phyloP scores from a whole-genome alignment of 2,113 vertebrate species.

The Nothocercus julius region DNA sequence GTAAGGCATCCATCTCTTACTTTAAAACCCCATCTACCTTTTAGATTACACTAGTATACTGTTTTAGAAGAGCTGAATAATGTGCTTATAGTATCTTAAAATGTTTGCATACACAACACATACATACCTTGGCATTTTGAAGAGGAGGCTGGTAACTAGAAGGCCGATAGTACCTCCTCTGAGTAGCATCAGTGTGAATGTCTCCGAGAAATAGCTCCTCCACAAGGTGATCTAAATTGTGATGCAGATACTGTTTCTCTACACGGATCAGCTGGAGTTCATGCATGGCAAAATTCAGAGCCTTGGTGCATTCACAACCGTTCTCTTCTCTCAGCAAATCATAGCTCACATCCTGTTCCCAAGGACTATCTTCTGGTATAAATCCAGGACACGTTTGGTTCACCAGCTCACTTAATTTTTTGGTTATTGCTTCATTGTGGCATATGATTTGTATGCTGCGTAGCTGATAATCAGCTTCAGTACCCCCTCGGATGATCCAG shows the following conservation, averaged over 20 bases:
- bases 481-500: conserved; percentile 96
- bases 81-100: neutral
- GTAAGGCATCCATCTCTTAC: neutral
- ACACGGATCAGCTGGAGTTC: conserved; percentile 94
- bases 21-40: neutral
- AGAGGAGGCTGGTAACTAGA: conserved; percentile 94
- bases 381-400: conserved; percentile 84
- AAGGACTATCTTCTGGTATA: conserved; percentile 67
- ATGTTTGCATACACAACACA: neutral
- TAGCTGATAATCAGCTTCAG: conserved; percentile 92
- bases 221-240: conserved; percentile 90
- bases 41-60: neutral
- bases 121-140: conserved; percentile 90
- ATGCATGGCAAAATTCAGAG: conserved; percentile 93
- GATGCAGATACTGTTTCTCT: conserved; percentile 93
- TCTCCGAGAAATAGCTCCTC: conserved; percentile 96
- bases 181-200: conserved; percentile 89
- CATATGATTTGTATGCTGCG: conserved; percentile 85
- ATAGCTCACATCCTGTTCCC: conserved; percentile 82
- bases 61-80: neutral
- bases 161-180: conserved; percentile 92
- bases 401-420: conserved; percentile 83
- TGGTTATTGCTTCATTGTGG: conserved; percentile 81
- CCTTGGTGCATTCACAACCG: conserved; percentile 84
- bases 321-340: conserved; percentile 89